These are phyloP conservation scores for Cyclura pinguis DNA, from an alignment of 2,797 vertebrate genomes.

Conservation along the genomic window DNA sequence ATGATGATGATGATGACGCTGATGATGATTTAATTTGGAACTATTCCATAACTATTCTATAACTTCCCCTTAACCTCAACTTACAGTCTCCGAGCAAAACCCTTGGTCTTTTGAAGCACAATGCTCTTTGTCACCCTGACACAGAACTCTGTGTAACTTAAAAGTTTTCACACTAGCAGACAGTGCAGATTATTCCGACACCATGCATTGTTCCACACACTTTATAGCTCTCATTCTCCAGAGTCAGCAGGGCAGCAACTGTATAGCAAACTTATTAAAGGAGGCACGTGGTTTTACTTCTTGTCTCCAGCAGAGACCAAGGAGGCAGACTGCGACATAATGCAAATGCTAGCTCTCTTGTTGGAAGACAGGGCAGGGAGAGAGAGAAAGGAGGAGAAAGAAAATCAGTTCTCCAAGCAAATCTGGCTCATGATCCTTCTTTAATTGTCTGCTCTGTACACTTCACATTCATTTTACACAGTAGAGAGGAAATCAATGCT, in stretches of 20 bases:
- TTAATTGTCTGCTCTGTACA: slow-evolving; percentile 48
- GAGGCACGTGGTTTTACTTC: slow-evolving; percentile 14
- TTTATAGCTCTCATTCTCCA: background rate
- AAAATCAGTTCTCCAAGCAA: slow-evolving; percentile 42
- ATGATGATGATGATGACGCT: too few species aligned
- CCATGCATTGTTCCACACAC: background rate
- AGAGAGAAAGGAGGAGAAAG: background rate
- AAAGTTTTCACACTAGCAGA: background rate
- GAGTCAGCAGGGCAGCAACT: background rate
- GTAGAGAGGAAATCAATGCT: slow-evolving; percentile 61
- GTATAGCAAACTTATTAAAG: background rate
- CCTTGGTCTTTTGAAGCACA: too few species aligned
- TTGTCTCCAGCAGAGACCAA: slow-evolving; percentile 61
- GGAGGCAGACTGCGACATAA: slow-evolving; percentile 38
- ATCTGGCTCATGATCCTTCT: slow-evolving; percentile 33
- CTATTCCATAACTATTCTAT: too few species aligned
- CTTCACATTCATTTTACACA: slow-evolving; percentile 53
- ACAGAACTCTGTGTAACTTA: background rate
- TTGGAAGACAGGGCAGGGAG: background rate
- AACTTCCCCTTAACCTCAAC: background rate
- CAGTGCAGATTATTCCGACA: background rate
- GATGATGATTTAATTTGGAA: too few species aligned
- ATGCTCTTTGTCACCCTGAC: background rate
- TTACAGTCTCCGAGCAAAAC: background rate
- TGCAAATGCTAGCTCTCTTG: slow-evolving; percentile 40